phyloP scores from a whole-genome alignment of 2,888 invertebrate genomes.

The Oscheius onirici region DNA sequence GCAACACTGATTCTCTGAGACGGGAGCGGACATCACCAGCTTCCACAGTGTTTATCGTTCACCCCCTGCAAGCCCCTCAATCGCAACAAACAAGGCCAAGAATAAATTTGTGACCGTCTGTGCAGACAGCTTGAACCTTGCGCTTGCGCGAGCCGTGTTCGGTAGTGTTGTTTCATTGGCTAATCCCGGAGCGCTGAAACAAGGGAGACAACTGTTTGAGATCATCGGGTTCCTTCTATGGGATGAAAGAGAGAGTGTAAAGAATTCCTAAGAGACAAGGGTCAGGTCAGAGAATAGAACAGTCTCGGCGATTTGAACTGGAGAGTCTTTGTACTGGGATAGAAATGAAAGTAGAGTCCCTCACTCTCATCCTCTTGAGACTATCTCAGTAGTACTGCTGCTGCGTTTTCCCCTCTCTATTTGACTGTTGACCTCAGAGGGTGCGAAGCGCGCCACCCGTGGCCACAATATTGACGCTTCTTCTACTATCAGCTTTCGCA shows the following conservation, averaged over 20 bases:
- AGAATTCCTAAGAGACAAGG: neutral
- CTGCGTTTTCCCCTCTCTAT: slow-evolving; percentile 10
- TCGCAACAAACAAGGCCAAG: neutral
- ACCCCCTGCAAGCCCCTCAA: no score
- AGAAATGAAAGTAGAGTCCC: neutral
- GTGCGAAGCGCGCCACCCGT: slow-evolving; percentile 28
- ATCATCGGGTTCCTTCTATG: neutral
- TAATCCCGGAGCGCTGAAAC: neutral
- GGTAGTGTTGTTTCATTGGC: slow-evolving; percentile 13
- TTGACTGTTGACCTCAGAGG: slow-evolving; percentile 27
- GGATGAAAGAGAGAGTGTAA: no score
- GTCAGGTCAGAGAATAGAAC: no score
- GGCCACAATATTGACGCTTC: slow-evolving; percentile 33
- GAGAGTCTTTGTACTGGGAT: neutral
- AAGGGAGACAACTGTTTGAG: neutral
- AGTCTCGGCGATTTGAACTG: neutral
- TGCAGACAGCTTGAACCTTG: neutral
- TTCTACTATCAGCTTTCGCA: slow-evolving; percentile 33
- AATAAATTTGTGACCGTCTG: neutral
- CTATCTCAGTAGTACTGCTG: slow-evolving; percentile 9
- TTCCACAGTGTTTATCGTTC: neutral
- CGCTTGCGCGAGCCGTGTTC: neutral
- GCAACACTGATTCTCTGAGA: neutral
- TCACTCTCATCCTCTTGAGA: neutral
- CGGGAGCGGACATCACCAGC: neutral